These are phyloP conservation scores for Paratrypauchen microcephalus DNA, from an alignment of 2,797 vertebrate genomes.

Conservation along the genomic window DNA sequence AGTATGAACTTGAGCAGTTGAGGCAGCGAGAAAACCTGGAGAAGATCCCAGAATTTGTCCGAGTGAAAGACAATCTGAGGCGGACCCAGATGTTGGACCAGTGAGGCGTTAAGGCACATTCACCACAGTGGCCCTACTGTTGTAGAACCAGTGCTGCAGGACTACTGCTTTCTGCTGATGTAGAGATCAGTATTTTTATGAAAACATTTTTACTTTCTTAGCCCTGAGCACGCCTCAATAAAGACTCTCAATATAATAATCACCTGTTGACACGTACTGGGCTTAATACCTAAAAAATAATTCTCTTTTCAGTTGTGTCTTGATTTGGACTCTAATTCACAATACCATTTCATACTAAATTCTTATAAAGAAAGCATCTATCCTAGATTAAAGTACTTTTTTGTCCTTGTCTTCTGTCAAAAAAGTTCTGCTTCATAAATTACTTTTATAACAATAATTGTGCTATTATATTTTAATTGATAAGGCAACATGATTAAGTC, in stretches of 20 bases:
- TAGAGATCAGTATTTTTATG: not conserved
- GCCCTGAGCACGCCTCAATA: not conserved
- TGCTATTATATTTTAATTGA: conserved; percentile 7
- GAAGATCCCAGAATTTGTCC: conserved; percentile 78
- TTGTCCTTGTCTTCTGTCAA: conserved; percentile 12
- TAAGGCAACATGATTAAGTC: conserved; percentile 17
- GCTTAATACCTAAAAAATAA: not conserved
- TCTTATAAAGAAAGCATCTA: not conserved
- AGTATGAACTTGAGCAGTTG: conserved; percentile 79
- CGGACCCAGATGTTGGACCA: conserved; percentile 65
- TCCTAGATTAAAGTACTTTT: conserved; percentile 16
- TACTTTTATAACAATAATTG: conserved; percentile 38
- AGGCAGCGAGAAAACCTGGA: conserved; percentile 66
- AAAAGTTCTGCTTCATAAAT: conserved; percentile 10
- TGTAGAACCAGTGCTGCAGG: not conserved
- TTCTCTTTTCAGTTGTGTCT: not conserved
- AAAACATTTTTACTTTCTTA: conserved; percentile 1
- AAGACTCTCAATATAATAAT: not conserved
- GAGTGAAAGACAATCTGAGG: conserved; percentile 77
- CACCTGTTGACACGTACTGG: not conserved
- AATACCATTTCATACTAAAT: not conserved
- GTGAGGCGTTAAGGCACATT: conserved; percentile 50
- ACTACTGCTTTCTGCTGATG: not conserved
- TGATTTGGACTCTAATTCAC: not conserved
- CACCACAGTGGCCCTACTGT: conserved; percentile 50